A percentile compares a stretch with the other conserved stretches of the same genome.
Evolutionary conservation across 2,113 vertebrate genomes (phyloP).

Genomic region (Cervus canadensis): DNA sequence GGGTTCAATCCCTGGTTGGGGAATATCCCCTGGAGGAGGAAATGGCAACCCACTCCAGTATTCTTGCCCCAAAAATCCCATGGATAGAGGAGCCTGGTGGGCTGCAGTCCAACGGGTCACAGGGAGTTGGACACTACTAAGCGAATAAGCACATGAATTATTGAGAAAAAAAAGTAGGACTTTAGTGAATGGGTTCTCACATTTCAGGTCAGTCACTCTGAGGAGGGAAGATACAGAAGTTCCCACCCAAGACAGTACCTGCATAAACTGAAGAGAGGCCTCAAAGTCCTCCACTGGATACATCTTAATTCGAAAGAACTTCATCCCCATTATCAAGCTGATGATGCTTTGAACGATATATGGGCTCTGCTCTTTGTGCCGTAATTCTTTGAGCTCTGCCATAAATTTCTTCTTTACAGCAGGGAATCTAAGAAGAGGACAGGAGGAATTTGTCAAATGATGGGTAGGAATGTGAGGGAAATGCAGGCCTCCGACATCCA

Average conservation of each 20-base stretch:
- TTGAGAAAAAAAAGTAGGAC: not conserved
- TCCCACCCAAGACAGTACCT: constrained; percentile 83
- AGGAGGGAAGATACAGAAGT: not conserved
- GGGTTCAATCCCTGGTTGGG: not conserved
- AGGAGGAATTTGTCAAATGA: not conserved
- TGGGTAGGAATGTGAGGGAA: not conserved
- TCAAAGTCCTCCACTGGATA: constrained; percentile 99
- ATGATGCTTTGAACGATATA: constrained; percentile 96
- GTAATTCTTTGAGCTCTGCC: constrained; percentile 95
- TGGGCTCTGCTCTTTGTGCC: constrained; percentile 95
- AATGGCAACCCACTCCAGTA: not conserved
- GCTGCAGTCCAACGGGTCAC: not conserved
- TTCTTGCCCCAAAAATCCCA: not conserved
- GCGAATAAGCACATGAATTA: not conserved
- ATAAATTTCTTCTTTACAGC: constrained; percentile 98
- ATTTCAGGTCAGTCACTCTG: not conserved
- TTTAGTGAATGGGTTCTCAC: not conserved
- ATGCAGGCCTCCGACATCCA: not conserved
- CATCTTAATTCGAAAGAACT: constrained; percentile 99
- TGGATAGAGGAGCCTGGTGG: not conserved
- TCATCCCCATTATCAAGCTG: constrained; percentile 99
- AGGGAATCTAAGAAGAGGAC: constrained; percentile 86
- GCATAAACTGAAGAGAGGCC: constrained; percentile 99
- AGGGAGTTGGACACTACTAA: not conserved
- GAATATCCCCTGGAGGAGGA: not conserved